Evolutionary conservation across 2,113 vertebrate species (phyloP), one percentile per base, ranked within the genome.

Genomic region (Eublepharis macularius): DNA sequence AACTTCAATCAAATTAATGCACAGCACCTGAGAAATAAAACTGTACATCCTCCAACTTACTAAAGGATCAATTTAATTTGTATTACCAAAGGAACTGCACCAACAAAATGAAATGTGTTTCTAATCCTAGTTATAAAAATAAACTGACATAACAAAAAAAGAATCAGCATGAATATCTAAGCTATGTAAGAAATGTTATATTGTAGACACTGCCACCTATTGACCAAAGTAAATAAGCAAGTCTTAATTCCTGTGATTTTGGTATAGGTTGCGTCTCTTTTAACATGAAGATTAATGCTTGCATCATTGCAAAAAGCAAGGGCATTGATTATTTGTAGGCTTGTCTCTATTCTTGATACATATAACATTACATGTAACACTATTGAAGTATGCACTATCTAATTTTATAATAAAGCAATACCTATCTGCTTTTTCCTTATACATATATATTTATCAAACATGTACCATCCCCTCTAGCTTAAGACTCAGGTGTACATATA

Each of bases 181-280:
- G 2, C 32, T 6, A 8, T 43, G 21, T 34, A 87, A 70, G 63
- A 82, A 83, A 41, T 78, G 34, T 80, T 36, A 11, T 43, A 88
- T 34, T 85, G 19, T 43, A 81, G 51, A 57, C 9, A 81, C 68
- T 85, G 82, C 54, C 84, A 88, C 69, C 73, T 88, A 82, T 78
- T 88, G 81, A 90, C 75, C 47, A 2, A 75, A 81, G 43, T 45
- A 34, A 7, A 81, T 43, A 72, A 21, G 8, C 6, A 68, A 39
- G 32, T 70, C 41, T 54, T 63, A 47, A 12, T 83, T 74, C 39
- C 16, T 57, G 8, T 12, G 54, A 73, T 1, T 57, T 10, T 29
- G 54, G 4, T 26, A 19, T 11, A 74, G 60, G 2, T 39, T 24
- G 16, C 39, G 60, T 83, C 36, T 13, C n/a, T 49, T 10, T 29